phyloP scores from a whole-genome alignment of 1,140 invertebrate species.

The Drosophila punjabiensis region DNA sequence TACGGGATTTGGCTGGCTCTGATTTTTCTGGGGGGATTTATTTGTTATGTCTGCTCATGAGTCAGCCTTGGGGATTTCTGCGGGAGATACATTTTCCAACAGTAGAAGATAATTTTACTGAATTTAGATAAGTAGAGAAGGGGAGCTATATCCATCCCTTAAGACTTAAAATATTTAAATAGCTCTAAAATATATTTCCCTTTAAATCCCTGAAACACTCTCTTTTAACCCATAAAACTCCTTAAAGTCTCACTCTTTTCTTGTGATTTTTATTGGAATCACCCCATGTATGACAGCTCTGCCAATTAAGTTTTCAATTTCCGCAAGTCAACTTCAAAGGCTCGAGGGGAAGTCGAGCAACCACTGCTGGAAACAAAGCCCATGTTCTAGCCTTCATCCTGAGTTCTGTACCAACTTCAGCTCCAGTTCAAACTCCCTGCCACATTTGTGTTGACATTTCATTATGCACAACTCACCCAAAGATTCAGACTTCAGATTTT shows the following conservation, averaged over 20 bases:
- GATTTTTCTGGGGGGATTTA: constrained; percentile 46
- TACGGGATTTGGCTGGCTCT: constrained; percentile 55
- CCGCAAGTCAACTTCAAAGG: constrained; percentile 55
- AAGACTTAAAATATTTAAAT: no score
- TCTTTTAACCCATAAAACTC: background rate
- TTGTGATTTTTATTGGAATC: background rate
- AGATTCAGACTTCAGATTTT: background rate
- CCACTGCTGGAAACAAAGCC: constrained; percentile 25
- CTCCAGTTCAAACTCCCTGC: no score
- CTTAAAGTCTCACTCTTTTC: background rate
- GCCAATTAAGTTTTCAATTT: constrained; percentile 65
- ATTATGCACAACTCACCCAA: constrained; percentile 53
- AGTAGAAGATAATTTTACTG: background rate
- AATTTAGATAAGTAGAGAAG: background rate
- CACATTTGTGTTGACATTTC: constrained; percentile 73
- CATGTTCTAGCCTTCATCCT: constrained; percentile 10
- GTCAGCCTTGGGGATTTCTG: constrained; percentile 23
- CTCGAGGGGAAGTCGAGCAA: no score
- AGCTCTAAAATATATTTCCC: background rate
- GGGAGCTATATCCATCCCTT: no score
- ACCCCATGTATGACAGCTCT: constrained; percentile 21
- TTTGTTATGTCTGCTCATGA: constrained; percentile 51
- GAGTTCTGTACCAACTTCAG: background rate
- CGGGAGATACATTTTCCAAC: background rate
- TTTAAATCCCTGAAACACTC: background rate